phyloP scores from a whole-genome alignment of 2,888 invertebrate genomes.

The Sarcophaga caerulescens region DNA sequence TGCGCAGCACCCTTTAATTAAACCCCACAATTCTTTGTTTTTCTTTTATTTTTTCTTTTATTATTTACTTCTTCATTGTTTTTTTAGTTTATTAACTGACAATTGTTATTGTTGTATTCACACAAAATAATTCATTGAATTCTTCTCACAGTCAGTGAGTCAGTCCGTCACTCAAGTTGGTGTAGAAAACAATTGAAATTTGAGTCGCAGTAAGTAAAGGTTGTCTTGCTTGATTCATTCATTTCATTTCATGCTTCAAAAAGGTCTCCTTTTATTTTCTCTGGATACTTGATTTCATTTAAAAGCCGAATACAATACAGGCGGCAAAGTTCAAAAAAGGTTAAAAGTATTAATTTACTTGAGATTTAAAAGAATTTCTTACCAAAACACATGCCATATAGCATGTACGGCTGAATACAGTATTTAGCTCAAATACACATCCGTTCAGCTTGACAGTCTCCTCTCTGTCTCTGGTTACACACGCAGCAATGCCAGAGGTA shows the following conservation, averaged over 20 bases:
- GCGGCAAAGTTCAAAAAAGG: constrained; percentile 57
- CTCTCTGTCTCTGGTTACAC: not conserved
- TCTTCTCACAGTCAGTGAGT: not conserved
- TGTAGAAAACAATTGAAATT: constrained; percentile 36
- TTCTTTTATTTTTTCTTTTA: not conserved
- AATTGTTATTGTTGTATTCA: constrained; percentile 37
- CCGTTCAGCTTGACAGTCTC: constrained; percentile 20
- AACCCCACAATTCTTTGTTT: not conserved
- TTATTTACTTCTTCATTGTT: not conserved
- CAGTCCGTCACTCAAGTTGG: constrained; percentile 22
- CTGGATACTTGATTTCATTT: not conserved
- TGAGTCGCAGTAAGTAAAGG: constrained; percentile 9
- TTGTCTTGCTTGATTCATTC: not conserved
- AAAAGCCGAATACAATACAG: not conserved
- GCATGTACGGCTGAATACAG: too few relatives aligned
- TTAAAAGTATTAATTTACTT: constrained; percentile 64
- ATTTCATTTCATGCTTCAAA: not conserved
- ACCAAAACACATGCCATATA: not conserved
- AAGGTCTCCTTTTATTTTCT: not conserved
- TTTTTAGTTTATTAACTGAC: constrained; percentile 24
- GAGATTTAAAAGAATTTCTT: constrained; percentile 40
- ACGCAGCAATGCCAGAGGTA: not conserved
- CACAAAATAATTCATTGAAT: constrained; percentile 46
- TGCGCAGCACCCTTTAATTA: too few relatives aligned
- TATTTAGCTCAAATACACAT: constrained; percentile 16